These are phyloP conservation scores for Astyanax mexicanus DNA, from an alignment of 2,797 vertebrate species.

Conservation along the genomic window DNA sequence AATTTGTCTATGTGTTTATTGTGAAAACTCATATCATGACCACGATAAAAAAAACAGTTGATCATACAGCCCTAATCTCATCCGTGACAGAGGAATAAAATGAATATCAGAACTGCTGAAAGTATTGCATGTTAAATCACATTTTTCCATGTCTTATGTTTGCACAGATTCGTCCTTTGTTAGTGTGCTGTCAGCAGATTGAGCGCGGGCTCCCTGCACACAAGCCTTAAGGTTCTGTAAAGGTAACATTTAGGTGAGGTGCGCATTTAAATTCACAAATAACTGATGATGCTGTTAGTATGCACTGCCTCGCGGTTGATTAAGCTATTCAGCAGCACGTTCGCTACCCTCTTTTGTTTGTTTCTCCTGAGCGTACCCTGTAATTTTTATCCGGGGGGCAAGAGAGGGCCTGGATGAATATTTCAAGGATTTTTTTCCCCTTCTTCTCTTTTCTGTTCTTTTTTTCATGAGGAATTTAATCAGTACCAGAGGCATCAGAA, in stretches of 20 bases:
- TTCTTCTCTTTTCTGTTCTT: conserved; percentile 6
- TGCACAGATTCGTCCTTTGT: conserved; percentile 8
- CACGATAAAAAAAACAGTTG: too few species aligned
- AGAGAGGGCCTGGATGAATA: conserved; percentile 25
- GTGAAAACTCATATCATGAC: too few species aligned
- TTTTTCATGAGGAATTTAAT: conserved; percentile 42
- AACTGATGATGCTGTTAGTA: conserved; percentile 33
- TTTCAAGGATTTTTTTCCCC: conserved; percentile 26
- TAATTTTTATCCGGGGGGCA: conserved; percentile 24
- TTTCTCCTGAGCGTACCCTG: conserved; percentile 16
- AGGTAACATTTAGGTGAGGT: background rate
- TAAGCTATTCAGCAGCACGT: conserved; percentile 10
- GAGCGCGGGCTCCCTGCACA: background rate
- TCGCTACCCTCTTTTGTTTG: conserved; percentile 19
- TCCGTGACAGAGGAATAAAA: background rate
- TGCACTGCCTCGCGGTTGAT: conserved; percentile 8
- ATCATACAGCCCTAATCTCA: background rate
- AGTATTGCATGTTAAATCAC: background rate
- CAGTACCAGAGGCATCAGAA: conserved; percentile 13
- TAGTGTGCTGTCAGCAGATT: background rate
- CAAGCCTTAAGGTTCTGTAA: background rate
- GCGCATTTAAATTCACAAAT: background rate
- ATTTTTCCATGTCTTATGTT: background rate
- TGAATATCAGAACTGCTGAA: background rate
- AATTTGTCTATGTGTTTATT: too few species aligned